phyloP scores from a whole-genome alignment of 1,140 invertebrate genomes.

The Drosophila prosaltans region DNA sequence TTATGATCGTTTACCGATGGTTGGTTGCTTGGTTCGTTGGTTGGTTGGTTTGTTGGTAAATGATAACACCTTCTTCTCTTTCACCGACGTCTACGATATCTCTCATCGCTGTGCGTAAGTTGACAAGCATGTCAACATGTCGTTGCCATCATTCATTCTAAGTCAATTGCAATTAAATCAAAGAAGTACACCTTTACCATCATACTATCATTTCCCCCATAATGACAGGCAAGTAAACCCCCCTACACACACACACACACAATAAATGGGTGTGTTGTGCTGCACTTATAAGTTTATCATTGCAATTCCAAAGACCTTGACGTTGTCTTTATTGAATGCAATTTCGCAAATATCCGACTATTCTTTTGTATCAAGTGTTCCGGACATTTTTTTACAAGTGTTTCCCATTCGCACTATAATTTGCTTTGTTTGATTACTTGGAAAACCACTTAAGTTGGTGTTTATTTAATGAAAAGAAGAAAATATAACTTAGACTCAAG shows the following conservation, averaged over 20 bases:
- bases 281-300: not conserved
- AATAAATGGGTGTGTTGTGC: not conserved
- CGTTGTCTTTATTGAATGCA: no score
- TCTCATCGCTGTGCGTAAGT: constrained; percentile 13
- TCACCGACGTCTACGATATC: no score
- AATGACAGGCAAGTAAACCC: no score
- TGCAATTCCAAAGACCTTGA: no score
- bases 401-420: not conserved
- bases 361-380: no score
- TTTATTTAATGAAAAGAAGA: not conserved
- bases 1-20: constrained; percentile 23
- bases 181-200: constrained; percentile 1
- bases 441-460: not conserved
- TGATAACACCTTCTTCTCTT: constrained; percentile 15
- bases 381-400: not conserved
- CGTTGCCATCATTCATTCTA: not conserved
- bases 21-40: constrained; percentile 14
- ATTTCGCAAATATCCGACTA: no score
- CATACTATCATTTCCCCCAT: no score
- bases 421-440: not conserved
- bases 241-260: not conserved
- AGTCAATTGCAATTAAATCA: constrained; percentile 19
- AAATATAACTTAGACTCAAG: no score
- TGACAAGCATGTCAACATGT: constrained; percentile 13
- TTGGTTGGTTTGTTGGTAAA: constrained; percentile 14